phyloP scores from a whole-genome alignment of 2,113 vertebrate genomes.

The Caretta caretta region DNA sequence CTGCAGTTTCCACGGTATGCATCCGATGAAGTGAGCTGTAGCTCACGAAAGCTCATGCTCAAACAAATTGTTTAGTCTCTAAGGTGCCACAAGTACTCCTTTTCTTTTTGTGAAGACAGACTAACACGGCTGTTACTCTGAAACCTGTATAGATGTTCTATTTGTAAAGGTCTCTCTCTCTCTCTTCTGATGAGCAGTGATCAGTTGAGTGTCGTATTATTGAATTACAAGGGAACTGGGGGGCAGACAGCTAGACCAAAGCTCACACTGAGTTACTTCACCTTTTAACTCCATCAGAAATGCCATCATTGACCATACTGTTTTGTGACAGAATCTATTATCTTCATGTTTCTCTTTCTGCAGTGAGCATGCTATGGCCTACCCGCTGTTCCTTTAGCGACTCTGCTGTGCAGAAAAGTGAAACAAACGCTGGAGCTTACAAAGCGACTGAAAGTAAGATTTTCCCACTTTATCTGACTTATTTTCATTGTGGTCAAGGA shows the following conservation, averaged over 20 bases:
- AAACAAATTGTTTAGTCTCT: no score
- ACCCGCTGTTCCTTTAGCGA: conserved; percentile 21
- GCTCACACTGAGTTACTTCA: conserved; percentile 67
- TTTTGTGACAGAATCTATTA: conserved; percentile 76
- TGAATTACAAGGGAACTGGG: conserved; percentile 63
- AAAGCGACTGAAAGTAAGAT: neutral
- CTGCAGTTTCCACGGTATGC: no score
- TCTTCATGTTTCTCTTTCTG: conserved; percentile 68
- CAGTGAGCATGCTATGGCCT: conserved; percentile 51
- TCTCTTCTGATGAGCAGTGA: neutral
- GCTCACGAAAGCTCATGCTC: no score
- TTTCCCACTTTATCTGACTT: conserved; percentile 40
- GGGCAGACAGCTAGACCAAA: conserved; percentile 62
- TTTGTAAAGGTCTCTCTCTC: conserved; percentile 59
- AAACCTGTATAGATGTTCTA: conserved; percentile 61
- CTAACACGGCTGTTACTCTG: no score
- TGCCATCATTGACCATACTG: conserved; percentile 42
- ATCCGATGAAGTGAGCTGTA: no score
- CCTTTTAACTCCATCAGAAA: conserved; percentile 65
- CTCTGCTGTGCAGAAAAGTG: conserved; percentile 36
- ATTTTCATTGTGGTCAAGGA: neutral
- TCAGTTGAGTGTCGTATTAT: conserved; percentile 59
- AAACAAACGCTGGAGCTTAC: neutral
- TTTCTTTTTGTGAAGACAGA: no score
- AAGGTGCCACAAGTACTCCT: no score